phyloP scores from a whole-genome alignment of 2,888 invertebrate species.

The Galerucella nymphaeae region DNA sequence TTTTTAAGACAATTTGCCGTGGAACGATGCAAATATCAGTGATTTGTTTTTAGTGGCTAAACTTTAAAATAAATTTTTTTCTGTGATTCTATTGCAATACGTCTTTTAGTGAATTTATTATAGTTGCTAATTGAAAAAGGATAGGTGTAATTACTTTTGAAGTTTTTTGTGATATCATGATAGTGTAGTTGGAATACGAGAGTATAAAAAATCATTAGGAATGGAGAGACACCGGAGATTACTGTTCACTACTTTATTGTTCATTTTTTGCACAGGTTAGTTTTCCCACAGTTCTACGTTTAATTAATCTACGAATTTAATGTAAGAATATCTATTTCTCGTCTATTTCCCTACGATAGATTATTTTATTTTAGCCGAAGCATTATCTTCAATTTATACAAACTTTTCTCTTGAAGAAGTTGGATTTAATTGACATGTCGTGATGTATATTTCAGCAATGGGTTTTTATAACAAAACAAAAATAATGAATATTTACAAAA shows the following conservation, averaged over 20 bases:
- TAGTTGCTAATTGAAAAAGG: neutral
- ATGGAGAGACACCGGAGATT: conserved; percentile 55
- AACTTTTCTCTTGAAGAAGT: too few species aligned
- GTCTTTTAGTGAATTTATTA: conserved; percentile 12
- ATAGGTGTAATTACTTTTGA: conserved; percentile 5
- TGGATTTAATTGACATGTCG: too few species aligned
- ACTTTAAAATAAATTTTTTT: conserved; percentile 17
- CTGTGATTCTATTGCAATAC: conserved; percentile 22
- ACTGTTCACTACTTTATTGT: conserved; percentile 54
- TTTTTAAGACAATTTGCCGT: conserved; percentile 8
- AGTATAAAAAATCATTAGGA: conserved; percentile 19
- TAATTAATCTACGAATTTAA: too few species aligned
- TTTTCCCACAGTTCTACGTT: conserved; percentile 10
- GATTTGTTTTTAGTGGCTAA: conserved; percentile 21
- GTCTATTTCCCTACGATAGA: too few species aligned
- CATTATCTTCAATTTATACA: too few species aligned
- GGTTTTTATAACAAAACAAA: too few species aligned
- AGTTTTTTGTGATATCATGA: conserved; percentile 33
- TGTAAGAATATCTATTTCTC: too few species aligned
- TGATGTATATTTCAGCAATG: too few species aligned
- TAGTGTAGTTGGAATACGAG: conserved; percentile 41
- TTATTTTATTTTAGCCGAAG: too few species aligned
- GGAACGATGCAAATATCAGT: conserved; percentile 8
- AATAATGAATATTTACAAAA: too few species aligned
- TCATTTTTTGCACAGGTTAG: conserved; percentile 56